Evolutionary conservation across 2,113 vertebrate genomes (phyloP).

Genomic region (Sinocyclocheilus rhinocerous): DNA sequence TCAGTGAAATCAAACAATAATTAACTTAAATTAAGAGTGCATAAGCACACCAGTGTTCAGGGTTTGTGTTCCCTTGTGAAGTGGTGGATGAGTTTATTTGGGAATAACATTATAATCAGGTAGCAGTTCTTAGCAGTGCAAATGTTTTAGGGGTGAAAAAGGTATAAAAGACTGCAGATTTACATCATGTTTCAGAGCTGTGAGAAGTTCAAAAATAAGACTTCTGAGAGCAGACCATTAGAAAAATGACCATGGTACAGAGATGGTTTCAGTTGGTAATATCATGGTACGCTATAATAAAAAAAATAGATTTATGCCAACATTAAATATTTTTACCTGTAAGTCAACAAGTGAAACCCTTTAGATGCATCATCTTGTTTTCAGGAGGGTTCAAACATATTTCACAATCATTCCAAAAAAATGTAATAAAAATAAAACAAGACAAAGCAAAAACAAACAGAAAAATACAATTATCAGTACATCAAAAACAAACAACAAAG

Average conservation of each 20-base stretch:
- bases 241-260: not conserved
- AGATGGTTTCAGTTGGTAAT: not conserved
- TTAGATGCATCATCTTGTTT: too few species aligned
- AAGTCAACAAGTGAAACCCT: too few species aligned
- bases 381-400: too few species aligned
- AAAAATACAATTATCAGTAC: too few species aligned
- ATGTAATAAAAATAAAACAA: too few species aligned
- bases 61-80: constrained; percentile 40
- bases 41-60: constrained; percentile 39
- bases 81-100: constrained; percentile 55
- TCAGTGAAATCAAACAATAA: constrained; percentile 50
- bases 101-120: constrained; percentile 8
- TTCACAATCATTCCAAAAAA: too few species aligned
- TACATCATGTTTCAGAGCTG: constrained; percentile 19
- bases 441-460: too few species aligned
- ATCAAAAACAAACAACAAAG: too few species aligned
- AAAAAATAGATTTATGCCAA: too few species aligned
- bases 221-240: not conserved
- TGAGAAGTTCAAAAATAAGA: constrained; percentile 14
- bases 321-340: too few species aligned
- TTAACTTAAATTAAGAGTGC: constrained; percentile 45
- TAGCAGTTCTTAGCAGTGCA: constrained; percentile 46
- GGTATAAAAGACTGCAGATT: constrained; percentile 19
- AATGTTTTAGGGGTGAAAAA: constrained; percentile 46
- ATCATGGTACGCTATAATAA: not conserved